Evolutionary conservation across 2,888 invertebrate species (phyloP), one percentile per base, ranked within the genome.

Genomic region (Scaeva pyrastri): DNA sequence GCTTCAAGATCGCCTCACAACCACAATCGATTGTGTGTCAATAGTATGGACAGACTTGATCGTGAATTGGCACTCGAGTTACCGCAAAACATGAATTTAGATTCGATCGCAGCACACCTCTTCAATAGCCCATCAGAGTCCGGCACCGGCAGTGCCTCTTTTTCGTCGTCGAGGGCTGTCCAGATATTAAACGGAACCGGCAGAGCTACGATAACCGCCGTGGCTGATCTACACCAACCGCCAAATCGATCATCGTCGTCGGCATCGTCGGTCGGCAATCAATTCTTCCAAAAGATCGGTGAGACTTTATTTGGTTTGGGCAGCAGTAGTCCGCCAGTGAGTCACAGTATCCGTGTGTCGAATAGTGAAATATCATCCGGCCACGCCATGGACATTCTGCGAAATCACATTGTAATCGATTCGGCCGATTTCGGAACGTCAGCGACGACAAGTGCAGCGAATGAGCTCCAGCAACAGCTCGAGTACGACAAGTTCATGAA

Each of bases 401-500:
- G 90, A 2, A 90, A 92, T 83, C 91, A 90, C 70, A 89, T 92
- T 21, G 87, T 91, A 19, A 88, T 92, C 79, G 91, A 91, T 76
- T 90, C 91, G 31, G 88, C 89, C 66, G 90, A 89, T 39, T 88
- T 88, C 56, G 88, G 87, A 64, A 88, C 89, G n/a, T 90, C 91
- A 72, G 89, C 90, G 68, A 45, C 78, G 10, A 48, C 60, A 11
- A 86, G 87, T 39, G 86, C 72, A 11, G 71, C 79, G 19, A 81
- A 58, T 45, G 91, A 92, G 56, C 72, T 91, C 68, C 91, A 91
- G 79, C 91, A 91, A 71, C 92, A 92, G 88, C 73, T 91, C 80
- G 94, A 94, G 82, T 94, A 94, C 89, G 94, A 94, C 90, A 94
- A 94, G 88, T 94, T 94, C 89, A 92, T 94, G 90, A 94, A 94